phyloP scores from a whole-genome alignment of 1,140 invertebrate species.

The Bombus huntii region DNA sequence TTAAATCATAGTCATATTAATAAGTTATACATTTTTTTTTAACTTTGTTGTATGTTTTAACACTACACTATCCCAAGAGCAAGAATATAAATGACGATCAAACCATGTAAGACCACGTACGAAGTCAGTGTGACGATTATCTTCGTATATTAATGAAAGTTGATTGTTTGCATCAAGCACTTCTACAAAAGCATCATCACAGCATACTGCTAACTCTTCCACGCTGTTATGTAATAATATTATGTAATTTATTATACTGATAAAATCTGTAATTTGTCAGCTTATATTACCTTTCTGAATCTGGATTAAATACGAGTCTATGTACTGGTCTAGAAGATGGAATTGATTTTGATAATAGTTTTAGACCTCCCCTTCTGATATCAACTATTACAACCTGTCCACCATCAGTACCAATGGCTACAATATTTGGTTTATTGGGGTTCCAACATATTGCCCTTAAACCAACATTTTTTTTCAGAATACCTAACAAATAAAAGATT shows the following conservation, averaged over 20 bases:
- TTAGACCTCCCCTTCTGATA: conserved; percentile 63
- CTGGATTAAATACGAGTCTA: conserved; percentile 73
- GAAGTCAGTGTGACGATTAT: conserved; percentile 73
- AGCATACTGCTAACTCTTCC: conserved; percentile 74
- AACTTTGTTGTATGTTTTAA: conserved; percentile 61
- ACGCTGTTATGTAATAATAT: conserved; percentile 62
- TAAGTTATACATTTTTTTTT: background rate
- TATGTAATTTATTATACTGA: conserved; percentile 19
- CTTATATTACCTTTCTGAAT: conserved; percentile 71
- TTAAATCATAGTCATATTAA: conserved; percentile 26
- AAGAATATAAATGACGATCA: conserved; percentile 75
- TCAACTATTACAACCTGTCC: conserved; percentile 74
- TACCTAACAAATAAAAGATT: conserved; percentile 63
- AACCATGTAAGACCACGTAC: conserved; percentile 78
- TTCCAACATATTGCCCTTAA: conserved; percentile 74
- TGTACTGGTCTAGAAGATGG: conserved; percentile 69
- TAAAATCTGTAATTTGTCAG: conserved; percentile 8
- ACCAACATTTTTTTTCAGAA: conserved; percentile 68
- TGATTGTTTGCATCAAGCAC: conserved; percentile 70
- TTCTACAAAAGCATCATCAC: conserved; percentile 71
- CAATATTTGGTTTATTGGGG: conserved; percentile 64
- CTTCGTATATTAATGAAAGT: conserved; percentile 64
- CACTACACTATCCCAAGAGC: conserved; percentile 77
- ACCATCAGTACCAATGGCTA: conserved; percentile 73
- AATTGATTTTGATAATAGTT: conserved; percentile 50